Evolutionary conservation across 2,888 invertebrate species (phyloP).

Genomic region (Polymixis flavicincta): DNA sequence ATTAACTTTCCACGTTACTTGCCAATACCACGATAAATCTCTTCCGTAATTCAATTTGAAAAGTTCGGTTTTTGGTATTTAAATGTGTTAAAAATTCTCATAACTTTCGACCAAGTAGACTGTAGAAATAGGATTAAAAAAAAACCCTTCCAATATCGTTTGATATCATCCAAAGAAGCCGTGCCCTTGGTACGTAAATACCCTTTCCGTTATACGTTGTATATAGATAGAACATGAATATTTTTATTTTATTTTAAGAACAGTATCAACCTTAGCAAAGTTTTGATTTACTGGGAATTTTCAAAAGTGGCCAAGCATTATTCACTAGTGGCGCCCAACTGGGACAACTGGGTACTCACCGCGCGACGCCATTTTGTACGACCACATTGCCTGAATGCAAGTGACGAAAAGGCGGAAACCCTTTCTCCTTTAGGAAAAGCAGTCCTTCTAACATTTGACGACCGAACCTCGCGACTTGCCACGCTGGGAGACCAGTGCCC

Average conservation of each 20-base stretch:
- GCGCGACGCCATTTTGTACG: conserved; percentile 97
- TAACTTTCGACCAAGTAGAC: no score
- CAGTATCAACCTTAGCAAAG: not conserved
- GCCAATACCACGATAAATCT: no score
- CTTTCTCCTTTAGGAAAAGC: conserved; percentile 95
- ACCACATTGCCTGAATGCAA: conserved; percentile 97
- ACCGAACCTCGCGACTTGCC: conserved; percentile 96
- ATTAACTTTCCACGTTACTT: no score
- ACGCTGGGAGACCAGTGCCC: conserved; percentile 93
- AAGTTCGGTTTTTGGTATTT: no score
- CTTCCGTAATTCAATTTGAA: no score
- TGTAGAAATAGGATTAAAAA: no score
- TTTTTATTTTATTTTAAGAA: not conserved
- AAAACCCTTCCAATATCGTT: no score
- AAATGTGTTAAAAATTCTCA: no score
- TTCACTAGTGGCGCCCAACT: conserved; percentile 40
- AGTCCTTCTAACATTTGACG: conserved; percentile 97
- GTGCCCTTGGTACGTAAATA: no score
- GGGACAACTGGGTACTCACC: conserved; percentile 86
- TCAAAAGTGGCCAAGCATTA: not conserved
- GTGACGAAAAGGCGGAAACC: conserved; percentile 96
- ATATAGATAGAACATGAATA: no score
- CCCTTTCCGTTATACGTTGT: no score
- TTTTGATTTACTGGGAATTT: not conserved
- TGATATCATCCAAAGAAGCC: no score